phyloP scores from a whole-genome alignment of 2,888 invertebrate species.

The Drosophila nr. perissopoda region DNA sequence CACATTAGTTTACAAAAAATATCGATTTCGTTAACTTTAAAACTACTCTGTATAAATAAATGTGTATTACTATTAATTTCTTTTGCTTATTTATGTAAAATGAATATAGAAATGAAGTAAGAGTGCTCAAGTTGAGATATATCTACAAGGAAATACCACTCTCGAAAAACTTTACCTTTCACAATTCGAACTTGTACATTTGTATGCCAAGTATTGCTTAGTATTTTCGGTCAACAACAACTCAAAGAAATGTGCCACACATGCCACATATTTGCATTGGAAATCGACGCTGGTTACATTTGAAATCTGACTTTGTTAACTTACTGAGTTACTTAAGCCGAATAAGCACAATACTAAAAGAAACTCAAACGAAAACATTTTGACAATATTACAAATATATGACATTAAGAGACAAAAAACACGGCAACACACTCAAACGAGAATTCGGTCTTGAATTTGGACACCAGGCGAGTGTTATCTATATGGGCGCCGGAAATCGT shows the following conservation, averaged over 20 bases:
- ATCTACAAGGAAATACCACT: not conserved
- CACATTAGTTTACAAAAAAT: not conserved
- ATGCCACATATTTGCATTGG: not conserved
- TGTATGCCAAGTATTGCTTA: not conserved
- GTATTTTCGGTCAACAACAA: not conserved
- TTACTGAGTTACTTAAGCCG: not conserved
- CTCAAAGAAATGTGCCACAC: not conserved
- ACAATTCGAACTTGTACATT: not conserved
- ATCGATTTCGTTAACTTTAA: not conserved
- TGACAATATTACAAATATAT: constrained; percentile 25
- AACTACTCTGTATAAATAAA: not conserved
- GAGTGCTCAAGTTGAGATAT: not conserved
- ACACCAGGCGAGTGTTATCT: constrained; percentile 54
- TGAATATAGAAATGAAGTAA: not conserved
- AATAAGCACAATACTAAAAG: not conserved
- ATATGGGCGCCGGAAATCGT: constrained; percentile 71
- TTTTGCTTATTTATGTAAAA: not conserved
- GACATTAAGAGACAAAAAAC: constrained; percentile 18
- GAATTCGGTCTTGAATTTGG: constrained; percentile 25
- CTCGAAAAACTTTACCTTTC: not conserved
- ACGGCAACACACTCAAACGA: constrained; percentile 20
- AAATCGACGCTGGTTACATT: not conserved
- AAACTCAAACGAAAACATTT: constrained; percentile 36
- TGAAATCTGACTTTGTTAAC: not conserved
- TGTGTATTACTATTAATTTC: not conserved